Percentiles rank a stretch among this genome's conserved stretches.
These are phyloP conservation scores for Laspeyria flexula DNA, from an alignment of 2,888 invertebrate genomes.

Conservation along the genomic window DNA sequence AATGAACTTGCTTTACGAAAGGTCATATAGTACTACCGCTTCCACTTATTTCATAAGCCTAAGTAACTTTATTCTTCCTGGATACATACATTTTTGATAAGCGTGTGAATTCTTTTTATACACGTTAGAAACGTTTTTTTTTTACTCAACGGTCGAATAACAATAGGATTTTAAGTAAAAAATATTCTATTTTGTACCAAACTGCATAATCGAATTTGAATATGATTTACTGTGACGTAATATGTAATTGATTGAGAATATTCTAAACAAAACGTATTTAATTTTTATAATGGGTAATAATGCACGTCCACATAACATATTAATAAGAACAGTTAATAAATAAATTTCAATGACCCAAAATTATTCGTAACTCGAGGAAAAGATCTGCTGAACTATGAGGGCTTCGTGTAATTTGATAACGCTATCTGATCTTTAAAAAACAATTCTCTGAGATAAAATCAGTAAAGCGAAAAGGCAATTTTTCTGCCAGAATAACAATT, in stretches of 20 bases:
- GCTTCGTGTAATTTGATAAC: slow-evolving; percentile 1
- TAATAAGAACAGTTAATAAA: too few species aligned
- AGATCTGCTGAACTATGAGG: not conserved
- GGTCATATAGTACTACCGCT: slow-evolving; percentile 7
- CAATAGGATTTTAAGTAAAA: not conserved
- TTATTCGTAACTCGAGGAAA: not conserved
- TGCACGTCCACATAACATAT: too few species aligned
- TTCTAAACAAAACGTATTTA: too few species aligned
- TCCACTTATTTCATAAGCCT: slow-evolving; percentile 10
- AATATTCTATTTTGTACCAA: not conserved
- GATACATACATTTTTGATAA: not conserved
- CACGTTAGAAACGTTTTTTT: not conserved
- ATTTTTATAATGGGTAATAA: too few species aligned
- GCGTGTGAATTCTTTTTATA: not conserved
- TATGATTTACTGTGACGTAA: not conserved
- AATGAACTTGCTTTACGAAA: slow-evolving; percentile 7
- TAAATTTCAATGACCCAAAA: not conserved
- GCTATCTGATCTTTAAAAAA: slow-evolving; percentile 7
- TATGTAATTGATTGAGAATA: not conserved
- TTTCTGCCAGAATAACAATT: slow-evolving; percentile 30
- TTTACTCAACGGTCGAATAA: not conserved
- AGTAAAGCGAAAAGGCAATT: slow-evolving; percentile 18
- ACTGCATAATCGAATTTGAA: not conserved
- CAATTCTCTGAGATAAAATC: slow-evolving; percentile 20
- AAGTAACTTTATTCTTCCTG: slow-evolving; percentile 1